These are phyloP conservation scores for Spongilla lacustris DNA, from an alignment of 37 sponge, comb jelly and placozoan genomes.

Conservation along the genomic window DNA sequence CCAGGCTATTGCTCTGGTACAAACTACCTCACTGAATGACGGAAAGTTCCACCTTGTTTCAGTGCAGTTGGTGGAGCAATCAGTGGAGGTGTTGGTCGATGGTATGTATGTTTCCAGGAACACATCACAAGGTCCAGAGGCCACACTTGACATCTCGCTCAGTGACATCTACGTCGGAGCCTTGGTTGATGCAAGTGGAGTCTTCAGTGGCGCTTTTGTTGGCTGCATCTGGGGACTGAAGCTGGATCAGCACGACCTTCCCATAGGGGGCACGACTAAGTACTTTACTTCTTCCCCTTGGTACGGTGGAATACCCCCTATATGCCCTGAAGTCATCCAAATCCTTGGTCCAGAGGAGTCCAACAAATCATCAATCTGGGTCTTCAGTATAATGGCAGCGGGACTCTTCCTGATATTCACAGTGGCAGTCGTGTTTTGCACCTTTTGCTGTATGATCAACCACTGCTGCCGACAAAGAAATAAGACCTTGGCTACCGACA, in stretches of 20 bases:
- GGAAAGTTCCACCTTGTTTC: conserved; percentile 26
- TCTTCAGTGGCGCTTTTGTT: conserved; percentile 18
- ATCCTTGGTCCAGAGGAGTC: background rate
- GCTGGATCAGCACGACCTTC: conserved; percentile 64
- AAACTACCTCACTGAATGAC: conserved; percentile 21
- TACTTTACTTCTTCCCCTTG: conserved; percentile 20
- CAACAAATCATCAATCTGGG: background rate
- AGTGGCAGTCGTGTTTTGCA: background rate
- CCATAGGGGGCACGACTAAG: conserved; percentile 34
- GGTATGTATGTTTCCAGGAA: conserved; percentile 20
- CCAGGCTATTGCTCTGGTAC: conserved; percentile 10
- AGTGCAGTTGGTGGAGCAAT: conserved; percentile 34
- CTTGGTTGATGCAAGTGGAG: background rate
- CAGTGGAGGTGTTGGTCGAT: conserved; percentile 38
- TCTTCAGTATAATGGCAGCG: background rate
- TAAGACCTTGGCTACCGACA: background rate
- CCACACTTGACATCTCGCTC: conserved; percentile 33
- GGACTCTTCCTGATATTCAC: background rate
- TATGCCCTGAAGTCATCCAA: conserved; percentile 12
- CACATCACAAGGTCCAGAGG: conserved; percentile 33
- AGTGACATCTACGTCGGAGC: conserved; percentile 52
- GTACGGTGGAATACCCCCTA: background rate
- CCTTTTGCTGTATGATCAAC: background rate
- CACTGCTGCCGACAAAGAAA: background rate
- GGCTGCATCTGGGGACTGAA: conserved; percentile 66